A percentile compares a stretch with the other conserved stretches of the same genome.
These are phyloP conservation scores for Salmo trutta DNA, from an alignment of 2,797 vertebrate species.

Conservation along the genomic window DNA sequence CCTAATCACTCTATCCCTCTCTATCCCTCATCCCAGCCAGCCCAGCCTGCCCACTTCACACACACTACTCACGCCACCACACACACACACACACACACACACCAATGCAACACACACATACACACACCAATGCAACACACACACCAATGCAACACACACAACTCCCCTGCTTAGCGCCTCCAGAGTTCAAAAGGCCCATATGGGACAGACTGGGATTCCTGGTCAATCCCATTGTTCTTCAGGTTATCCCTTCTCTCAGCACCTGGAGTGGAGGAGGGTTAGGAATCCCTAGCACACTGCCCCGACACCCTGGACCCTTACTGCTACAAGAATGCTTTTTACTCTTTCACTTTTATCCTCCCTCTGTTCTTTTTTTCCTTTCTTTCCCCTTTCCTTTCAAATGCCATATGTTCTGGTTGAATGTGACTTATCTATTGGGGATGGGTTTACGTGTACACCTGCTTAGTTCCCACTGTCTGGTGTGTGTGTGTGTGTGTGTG, in stretches of 20 bases:
- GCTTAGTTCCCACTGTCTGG: not conserved
- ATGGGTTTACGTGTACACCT: not conserved
- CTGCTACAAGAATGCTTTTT: constrained; percentile 24
- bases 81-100: not conserved
- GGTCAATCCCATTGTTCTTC: not conserved
- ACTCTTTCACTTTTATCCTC: not conserved
- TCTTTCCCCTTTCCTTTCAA: constrained; percentile 3
- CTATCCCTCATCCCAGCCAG: constrained; percentile 27
- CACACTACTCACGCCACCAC: not conserved
- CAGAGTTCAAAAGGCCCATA: not conserved
- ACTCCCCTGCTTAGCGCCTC: not conserved
- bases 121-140: not conserved
- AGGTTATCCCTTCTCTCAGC: constrained; percentile 12
- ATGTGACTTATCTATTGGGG: not conserved
- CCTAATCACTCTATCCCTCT: constrained; percentile 59
- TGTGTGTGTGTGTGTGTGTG: not conserved
- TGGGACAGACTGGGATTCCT: not conserved
- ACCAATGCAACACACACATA: not conserved
- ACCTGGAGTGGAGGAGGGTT: not conserved
- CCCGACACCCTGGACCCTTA: constrained; percentile 44
- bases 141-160: not conserved
- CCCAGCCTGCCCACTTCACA: constrained; percentile 61
- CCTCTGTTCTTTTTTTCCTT: not conserved
- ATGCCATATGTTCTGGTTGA: constrained; percentile 12
- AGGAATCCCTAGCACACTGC: not conserved